phyloP scores from a whole-genome alignment of 2,797 vertebrate genomes.

The Microhierax caerulescens region DNA sequence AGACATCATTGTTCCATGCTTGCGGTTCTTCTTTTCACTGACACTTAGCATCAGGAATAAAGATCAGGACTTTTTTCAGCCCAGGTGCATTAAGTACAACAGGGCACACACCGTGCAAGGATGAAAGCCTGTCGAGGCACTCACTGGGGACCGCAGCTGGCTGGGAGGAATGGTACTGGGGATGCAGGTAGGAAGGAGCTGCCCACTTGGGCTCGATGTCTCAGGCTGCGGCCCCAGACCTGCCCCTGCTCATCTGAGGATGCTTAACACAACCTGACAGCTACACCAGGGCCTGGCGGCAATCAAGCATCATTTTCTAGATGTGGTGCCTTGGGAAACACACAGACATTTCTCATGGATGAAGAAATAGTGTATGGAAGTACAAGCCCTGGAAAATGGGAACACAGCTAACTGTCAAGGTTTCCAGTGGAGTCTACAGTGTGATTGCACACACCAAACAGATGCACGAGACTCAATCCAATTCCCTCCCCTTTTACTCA shows the following conservation, averaged over 20 bases:
- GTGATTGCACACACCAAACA: not conserved
- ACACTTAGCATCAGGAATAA: not conserved
- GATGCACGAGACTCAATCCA: rapidly evolving
- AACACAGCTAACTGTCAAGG: not conserved
- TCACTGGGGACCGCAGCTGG: rapidly evolving
- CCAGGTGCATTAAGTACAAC: not conserved
- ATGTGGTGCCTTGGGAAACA: not conserved
- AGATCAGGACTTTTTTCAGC: not conserved
- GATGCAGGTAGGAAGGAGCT: not conserved
- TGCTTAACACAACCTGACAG: rapidly evolving
- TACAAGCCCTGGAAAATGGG: not conserved
- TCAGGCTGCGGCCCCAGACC: not conserved
- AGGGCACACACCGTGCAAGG: rapidly evolving
- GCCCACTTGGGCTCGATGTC: rapidly evolving
- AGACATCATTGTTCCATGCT: not conserved
- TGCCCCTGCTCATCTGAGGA: not conserved
- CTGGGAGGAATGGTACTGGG: rapidly evolving
- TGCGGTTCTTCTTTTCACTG: not conserved
- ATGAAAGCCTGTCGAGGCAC: not conserved
- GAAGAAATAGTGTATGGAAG: not conserved
- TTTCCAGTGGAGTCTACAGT: not conserved
- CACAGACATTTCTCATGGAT: not conserved
- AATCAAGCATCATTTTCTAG: not conserved
- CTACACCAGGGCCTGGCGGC: not conserved
- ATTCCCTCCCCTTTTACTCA: not conserved